Evolutionary conservation across 2,113 vertebrate species (phyloP).

Genomic region (Sander vitreus): DNA sequence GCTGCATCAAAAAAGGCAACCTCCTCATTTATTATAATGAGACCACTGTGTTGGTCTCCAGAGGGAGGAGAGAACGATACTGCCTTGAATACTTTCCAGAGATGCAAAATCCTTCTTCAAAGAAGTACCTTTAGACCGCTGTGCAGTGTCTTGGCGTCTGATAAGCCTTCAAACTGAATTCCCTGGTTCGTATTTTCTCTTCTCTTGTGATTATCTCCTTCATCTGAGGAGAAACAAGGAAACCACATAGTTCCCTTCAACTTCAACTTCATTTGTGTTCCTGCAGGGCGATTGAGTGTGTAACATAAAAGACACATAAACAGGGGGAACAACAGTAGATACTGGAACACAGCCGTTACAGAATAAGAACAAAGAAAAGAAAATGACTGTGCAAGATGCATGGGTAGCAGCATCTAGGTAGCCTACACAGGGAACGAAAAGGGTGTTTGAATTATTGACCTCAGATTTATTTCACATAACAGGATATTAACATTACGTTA

Average conservation of each 20-base stretch:
- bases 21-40: conserved; percentile 1
- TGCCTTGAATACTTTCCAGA: conserved; percentile 7
- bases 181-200: conserved; percentile 18
- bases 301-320: too few species aligned
- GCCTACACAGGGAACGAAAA: too few species aligned
- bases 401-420: too few species aligned
- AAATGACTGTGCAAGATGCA: too few species aligned
- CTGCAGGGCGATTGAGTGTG: too few species aligned
- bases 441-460: too few species aligned
- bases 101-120: conserved; percentile 1
- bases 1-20: neutral
- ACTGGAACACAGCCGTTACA: too few species aligned
- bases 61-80: neutral
- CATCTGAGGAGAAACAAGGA: neutral
- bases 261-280: too few species aligned
- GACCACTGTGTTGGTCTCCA: neutral
- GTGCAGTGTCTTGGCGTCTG: conserved; percentile 6
- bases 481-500: too few species aligned
- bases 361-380: too few species aligned
- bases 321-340: too few species aligned
- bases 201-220: neutral
- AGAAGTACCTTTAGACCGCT: neutral
- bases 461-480: too few species aligned
- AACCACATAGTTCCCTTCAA: neutral
- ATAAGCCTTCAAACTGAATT: conserved; percentile 33